These are phyloP conservation scores for Anthophora plumipes DNA, from an alignment of 2,888 invertebrate species.

Conservation along the genomic window DNA sequence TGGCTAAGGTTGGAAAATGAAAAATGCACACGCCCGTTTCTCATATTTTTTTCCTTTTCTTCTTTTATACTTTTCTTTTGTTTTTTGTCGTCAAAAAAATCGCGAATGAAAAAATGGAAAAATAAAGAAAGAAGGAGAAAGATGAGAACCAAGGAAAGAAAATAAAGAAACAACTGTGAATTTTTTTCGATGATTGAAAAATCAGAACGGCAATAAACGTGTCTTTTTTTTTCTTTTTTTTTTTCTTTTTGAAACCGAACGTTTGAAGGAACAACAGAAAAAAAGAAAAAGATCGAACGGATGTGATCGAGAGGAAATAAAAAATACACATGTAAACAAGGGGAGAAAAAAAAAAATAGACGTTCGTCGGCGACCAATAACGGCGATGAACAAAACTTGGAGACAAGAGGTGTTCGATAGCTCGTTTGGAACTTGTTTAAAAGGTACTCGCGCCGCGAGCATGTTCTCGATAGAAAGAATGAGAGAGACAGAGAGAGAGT, in stretches of 20 bases:
- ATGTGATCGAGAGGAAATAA: constrained; percentile 37
- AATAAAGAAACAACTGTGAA: background rate
- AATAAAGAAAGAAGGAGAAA: background rate
- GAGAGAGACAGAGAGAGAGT: constrained; percentile 77
- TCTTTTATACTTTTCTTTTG: background rate
- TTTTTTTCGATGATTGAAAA: background rate
- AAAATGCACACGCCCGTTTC: constrained; percentile 66
- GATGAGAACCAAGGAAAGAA: background rate
- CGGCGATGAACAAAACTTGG: constrained; percentile 51
- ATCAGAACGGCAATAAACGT: constrained; percentile 23
- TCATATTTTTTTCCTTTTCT: too few species aligned
- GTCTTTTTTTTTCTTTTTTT: too few species aligned
- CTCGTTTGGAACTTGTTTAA: constrained; percentile 64
- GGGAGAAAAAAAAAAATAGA: constrained; percentile 37
- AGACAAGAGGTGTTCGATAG: constrained; percentile 67
- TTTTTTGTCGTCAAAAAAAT: background rate
- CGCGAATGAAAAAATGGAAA: background rate
- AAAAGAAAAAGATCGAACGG: constrained; percentile 46
- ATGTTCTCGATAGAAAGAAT: constrained; percentile 73
- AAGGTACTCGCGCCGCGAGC: constrained; percentile 74
- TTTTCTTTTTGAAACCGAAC: background rate
- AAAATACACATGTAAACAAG: constrained; percentile 6
- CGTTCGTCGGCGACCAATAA: constrained; percentile 47
- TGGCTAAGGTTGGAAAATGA: constrained; percentile 64
- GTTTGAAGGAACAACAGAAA: constrained; percentile 53